phyloP scores from a whole-genome alignment of 2,888 invertebrate species.

The Diplolepis rosae region DNA sequence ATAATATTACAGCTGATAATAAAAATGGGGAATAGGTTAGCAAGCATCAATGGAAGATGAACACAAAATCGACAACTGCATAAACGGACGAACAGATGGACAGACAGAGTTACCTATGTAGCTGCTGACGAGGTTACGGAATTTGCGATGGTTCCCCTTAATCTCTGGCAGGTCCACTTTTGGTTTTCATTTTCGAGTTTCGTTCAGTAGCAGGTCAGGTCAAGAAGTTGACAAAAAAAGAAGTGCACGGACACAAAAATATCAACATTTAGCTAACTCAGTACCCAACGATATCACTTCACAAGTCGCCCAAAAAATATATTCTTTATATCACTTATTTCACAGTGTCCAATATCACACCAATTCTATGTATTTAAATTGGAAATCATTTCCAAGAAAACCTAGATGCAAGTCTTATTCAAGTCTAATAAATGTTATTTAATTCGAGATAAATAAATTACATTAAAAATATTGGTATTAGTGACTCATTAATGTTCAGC shows the following conservation, averaged over 20 bases:
- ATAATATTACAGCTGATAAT: conserved; percentile 7
- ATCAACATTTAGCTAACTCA: conserved; percentile 69
- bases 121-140: conserved; percentile 99
- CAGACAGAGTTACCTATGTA: conserved; percentile 91
- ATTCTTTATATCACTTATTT: too few relatives aligned
- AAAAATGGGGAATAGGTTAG: conserved; percentile 25
- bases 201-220: conserved; percentile 67
- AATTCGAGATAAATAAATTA: too few relatives aligned
- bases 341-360: too few relatives aligned
- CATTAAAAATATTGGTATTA: too few relatives aligned
- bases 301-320: background rate
- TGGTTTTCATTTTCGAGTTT: conserved; percentile 67
- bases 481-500: too few relatives aligned
- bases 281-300: conserved; percentile 35
- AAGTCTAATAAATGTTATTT: too few relatives aligned
- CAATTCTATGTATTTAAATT: too few relatives aligned
- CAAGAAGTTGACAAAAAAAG: conserved; percentile 72
- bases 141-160: conserved; percentile 99
- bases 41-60: conserved; percentile 36
- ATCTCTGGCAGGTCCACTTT: conserved; percentile 98
- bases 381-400: too few relatives aligned
- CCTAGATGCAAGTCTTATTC: too few relatives aligned
- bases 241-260: conserved; percentile 73
- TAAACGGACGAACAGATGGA: conserved; percentile 58
- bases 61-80: conserved; percentile 50